phyloP scores from a whole-genome alignment of 2,888 invertebrate genomes.

The Dasysyrphus albostriatus region DNA sequence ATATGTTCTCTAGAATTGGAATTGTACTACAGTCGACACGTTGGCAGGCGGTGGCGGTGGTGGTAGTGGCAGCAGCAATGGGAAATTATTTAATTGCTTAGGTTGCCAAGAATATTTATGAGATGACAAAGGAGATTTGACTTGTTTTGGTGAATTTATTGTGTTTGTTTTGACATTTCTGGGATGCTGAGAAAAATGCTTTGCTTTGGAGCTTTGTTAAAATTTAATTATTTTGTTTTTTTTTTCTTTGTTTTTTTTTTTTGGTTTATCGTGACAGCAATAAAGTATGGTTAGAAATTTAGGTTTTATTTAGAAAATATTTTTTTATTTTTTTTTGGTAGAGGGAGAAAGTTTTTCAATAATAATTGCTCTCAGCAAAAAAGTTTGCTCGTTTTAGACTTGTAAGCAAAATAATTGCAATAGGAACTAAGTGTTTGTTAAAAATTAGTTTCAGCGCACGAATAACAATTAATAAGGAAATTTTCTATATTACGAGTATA shows the following conservation, averaged over 20 bases:
- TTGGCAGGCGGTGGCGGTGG: too few relatives aligned
- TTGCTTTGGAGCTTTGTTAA: not conserved
- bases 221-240: not conserved
- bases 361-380: not conserved
- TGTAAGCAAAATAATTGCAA: not conserved
- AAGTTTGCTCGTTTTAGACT: not conserved
- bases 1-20: conserved; percentile 3
- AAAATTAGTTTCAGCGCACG: too few relatives aligned
- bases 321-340: not conserved
- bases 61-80: not conserved
- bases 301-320: not conserved
- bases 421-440: too few relatives aligned
- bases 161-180: conserved; percentile 33
- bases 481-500: too few relatives aligned
- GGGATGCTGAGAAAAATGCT: not conserved
- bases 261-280: not conserved
- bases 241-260: not conserved
- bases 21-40: not conserved
- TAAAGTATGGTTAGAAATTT: not conserved
- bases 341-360: not conserved
- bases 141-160: conserved; percentile 18
- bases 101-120: conserved; percentile 47
- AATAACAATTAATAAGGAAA: too few relatives aligned
- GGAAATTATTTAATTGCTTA: conserved; percentile 54
- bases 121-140: conserved; percentile 9